These are phyloP conservation scores for Ceratotherium simum DNA, from an alignment of 2,113 vertebrate species.

Conservation along the genomic window DNA sequence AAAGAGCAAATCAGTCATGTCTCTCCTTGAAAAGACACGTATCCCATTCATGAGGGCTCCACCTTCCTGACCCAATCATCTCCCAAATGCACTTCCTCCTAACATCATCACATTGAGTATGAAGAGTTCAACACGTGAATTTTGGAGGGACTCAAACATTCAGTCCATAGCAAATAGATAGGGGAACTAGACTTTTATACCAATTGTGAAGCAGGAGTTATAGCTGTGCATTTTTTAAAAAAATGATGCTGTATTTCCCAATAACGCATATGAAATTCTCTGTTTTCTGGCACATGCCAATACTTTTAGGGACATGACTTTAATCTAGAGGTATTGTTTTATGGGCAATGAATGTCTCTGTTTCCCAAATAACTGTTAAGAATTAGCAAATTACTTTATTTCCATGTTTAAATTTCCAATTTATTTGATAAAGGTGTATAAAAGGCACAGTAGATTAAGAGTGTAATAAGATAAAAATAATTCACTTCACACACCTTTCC, in stretches of 20 bases:
- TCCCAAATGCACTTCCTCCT: neutral
- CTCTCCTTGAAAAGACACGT: neutral
- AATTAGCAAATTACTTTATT: slow-evolving; percentile 32
- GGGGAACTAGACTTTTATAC: neutral
- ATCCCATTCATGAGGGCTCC: neutral
- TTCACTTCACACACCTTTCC: neutral
- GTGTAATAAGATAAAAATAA: neutral
- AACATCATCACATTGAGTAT: too few species aligned
- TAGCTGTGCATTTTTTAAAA: neutral
- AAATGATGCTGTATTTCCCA: neutral
- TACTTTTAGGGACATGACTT: neutral
- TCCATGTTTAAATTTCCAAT: neutral
- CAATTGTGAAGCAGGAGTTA: neutral
- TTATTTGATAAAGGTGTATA: neutral
- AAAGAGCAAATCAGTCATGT: rapidly evolving
- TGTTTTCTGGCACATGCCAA: neutral
- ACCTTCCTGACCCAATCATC: neutral
- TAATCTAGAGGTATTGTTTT: neutral
- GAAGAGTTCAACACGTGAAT: neutral
- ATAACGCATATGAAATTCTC: neutral
- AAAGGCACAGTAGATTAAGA: neutral
- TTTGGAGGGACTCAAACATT: neutral
- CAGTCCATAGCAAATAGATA: neutral
- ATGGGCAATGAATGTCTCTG: neutral
- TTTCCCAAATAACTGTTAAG: slow-evolving; percentile 50